Conservation (phyloP, 2,797 vertebrate genomes). For the Scolopax rusticola region DNA sequence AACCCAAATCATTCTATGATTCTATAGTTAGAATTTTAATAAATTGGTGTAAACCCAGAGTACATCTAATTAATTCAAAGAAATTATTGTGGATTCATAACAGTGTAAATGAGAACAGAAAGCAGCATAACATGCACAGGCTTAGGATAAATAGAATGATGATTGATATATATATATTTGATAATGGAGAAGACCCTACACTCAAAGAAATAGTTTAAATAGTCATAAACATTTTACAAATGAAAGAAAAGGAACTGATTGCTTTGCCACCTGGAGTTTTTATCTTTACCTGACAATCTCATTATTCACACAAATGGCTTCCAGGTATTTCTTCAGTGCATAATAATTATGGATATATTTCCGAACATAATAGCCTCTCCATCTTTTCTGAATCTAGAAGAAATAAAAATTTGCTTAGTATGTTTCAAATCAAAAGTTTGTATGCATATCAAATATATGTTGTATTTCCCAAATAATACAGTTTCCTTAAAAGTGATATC, state of each 20-base stretch:
- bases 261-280: background rate
- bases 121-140: background rate
- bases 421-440: background rate
- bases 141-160: background rate
- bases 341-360: constrained; percentile 92
- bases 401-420: constrained; percentile 57
- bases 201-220: constrained; percentile 3
- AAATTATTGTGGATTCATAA: background rate
- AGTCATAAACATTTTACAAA: constrained; percentile 26
- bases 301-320: constrained; percentile 84
- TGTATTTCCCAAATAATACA: background rate
- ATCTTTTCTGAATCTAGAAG: constrained; percentile 89
- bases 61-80: background rate
- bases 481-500: background rate
- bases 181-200: background rate
- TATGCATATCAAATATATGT: background rate
- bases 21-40: background rate
- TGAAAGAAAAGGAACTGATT: background rate
- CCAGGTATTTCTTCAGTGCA: constrained; percentile 87
- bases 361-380: constrained; percentile 90
- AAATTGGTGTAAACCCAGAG: background rate
- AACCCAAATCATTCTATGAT: too few species aligned
- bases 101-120: background rate
- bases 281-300: constrained; percentile 86
- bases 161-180: background rate